Evolutionary conservation across 1,140 invertebrate species (phyloP), one percentile per base, ranked within the genome.

Genomic region (Drosophila nigrodunni): DNA sequence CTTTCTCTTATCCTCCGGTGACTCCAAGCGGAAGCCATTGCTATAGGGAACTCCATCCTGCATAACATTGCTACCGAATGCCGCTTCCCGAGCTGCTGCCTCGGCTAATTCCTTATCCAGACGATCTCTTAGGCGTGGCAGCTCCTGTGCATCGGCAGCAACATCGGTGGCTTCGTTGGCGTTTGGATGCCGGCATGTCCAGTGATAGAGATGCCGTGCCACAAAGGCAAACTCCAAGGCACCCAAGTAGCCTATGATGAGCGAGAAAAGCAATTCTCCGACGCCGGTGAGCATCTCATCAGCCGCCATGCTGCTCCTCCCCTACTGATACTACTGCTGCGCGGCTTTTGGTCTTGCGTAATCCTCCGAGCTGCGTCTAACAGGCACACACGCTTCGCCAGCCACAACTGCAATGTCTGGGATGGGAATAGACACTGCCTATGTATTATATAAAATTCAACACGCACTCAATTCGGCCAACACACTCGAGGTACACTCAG

Each of bases 171-270:
- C 11, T 2, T 65, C 59, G 13, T 34, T 13, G 10, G 52, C 9
- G 0, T 10, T 11, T 6, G 78, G 75, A 80, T 92, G 91, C 44
- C 59, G 72, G 37, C 59, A 89, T 6, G 73, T 74, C 78, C 80
- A 91, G 54, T 92, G 91, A 44, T 87, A 91, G 0, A 92, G 62
- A 58, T 92, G 91, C 7, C 80, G 83, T 2, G 86, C 75, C 10
- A 92, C 88, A 55, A 82, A 92, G 10, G 95, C 86, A 11, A 96
- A 93, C 91, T 97, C 96, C 65, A 95, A 65, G 3, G 95, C 94
- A 58, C 96, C 95, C 18, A 95, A 94, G 82, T 95, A 96, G n/a
- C 95, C 94, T 69, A 96, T 94, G 25, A 96, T 90, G 79, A 96
- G 93, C 9, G 96, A 96, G 50, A 96, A 92, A 66, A 96, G 88